These are phyloP conservation scores for Montipora capricornis DNA, from an alignment of 64 coral and sea anemone genomes.

Conservation along the genomic window DNA sequence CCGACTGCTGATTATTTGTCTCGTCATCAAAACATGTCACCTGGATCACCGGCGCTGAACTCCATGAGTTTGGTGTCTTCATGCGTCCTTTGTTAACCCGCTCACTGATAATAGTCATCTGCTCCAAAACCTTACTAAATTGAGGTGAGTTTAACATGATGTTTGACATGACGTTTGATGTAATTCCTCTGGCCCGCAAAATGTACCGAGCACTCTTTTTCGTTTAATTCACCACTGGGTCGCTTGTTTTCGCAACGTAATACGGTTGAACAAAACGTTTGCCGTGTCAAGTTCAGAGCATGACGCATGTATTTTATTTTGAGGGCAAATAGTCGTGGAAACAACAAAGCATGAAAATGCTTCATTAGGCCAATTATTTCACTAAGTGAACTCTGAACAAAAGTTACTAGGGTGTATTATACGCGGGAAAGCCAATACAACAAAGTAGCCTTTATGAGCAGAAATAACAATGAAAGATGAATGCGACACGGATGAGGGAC, in stretches of 20 bases:
- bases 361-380: no score
- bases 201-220: no score
- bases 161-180: no score
- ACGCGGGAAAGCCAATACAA: not conserved
- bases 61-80: not conserved
- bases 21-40: slow-evolving; percentile 40
- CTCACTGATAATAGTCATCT: not conserved
- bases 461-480: no score
- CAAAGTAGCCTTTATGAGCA: no score
- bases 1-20: not conserved
- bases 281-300: not conserved
- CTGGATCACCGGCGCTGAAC: not conserved
- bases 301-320: not conserved
- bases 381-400: not conserved
- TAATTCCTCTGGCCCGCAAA: no score
- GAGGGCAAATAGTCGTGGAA: not conserved
- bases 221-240: not conserved
- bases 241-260: no score
- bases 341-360: no score
- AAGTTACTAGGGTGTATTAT: not conserved
- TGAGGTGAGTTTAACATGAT: slow-evolving; percentile 18
- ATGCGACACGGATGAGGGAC: no score
- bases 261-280: no score
- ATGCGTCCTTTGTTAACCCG: not conserved
- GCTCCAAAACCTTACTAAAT: slow-evolving; percentile 2